Evolutionary conservation across 2,888 invertebrate species (phyloP).

Genomic region (Iphiclides podalirius): DNA sequence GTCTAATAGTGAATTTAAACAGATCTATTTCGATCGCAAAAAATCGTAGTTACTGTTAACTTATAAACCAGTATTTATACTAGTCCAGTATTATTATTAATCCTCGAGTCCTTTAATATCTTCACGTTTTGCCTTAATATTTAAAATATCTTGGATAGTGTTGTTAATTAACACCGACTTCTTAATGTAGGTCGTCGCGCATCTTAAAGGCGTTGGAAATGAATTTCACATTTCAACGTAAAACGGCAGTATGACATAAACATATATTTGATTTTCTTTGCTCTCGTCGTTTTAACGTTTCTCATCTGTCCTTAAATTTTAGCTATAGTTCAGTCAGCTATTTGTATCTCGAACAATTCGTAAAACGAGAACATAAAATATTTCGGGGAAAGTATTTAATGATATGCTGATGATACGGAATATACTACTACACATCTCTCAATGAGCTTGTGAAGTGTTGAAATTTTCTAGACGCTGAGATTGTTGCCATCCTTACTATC

Average conservation of each 20-base stretch:
- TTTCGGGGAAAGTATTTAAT: background rate
- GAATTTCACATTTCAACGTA: conserved; percentile 13
- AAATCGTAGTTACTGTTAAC: too few species aligned
- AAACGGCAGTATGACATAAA: conserved; percentile 1
- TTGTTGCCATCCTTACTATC: too few species aligned
- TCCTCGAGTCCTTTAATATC: background rate
- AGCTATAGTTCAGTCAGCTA: background rate
- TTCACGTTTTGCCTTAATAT: conserved; percentile 1
- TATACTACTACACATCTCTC: too few species aligned
- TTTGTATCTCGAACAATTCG: background rate
- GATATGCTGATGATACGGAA: too few species aligned
- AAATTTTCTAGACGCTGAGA: too few species aligned
- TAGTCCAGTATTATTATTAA: background rate
- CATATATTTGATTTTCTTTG: conserved; percentile 1
- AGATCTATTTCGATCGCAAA: too few species aligned
- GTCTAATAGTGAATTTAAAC: too few species aligned
- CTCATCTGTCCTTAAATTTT: background rate
- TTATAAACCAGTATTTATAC: too few species aligned
- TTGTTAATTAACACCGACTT: conserved; percentile 16
- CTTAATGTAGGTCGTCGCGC: conserved; percentile 9
- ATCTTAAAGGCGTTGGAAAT: conserved; percentile 4
- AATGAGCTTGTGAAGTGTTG: too few species aligned
- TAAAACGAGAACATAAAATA: background rate
- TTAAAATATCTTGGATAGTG: conserved; percentile 1
- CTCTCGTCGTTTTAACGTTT: background rate